Evolutionary conservation across 1,140 invertebrate genomes (phyloP), one percentile per base, ranked within the genome.

Genomic region (Drosophila ananassae): DNA sequence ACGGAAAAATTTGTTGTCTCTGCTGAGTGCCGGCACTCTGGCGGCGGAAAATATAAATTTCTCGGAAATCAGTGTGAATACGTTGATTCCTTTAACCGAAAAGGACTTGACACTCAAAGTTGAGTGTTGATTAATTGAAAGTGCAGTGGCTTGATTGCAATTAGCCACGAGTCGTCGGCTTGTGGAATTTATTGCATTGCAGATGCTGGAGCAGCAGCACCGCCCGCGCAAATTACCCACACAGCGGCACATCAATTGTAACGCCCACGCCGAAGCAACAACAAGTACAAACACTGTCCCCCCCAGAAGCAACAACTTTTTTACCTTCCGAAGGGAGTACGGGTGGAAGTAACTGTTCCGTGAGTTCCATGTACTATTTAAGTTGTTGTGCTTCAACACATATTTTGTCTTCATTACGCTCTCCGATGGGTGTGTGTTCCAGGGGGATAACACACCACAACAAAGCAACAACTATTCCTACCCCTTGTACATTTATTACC

Each of bases 311-410:
- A 71, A 52, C 69, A 73, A 64, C 60, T 75, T 59, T 54, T 59
- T 7, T 44, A 37, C 54, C 61, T 34, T 21, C 41, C 0, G 3
- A 51, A 8, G 24, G 25, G 24, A 41, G 17, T 41, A 52, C 54
- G 34, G 44, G 58, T 60, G 41, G 24, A 48, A 13, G 7, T 57
- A 73, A 77, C 56, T 41, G 74, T 77, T 71, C 56, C 57, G 67
- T 78, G 76, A 57, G 76, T 73, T 66, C 17, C 17, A 17, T 74
- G 32, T 59, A 66, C 48, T 57, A 66, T 66, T 75, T 25, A 53
- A 41, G 17, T 41, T 62, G 52, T 60, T 53, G 41, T 21, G 21
- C 54, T 32, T 57, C 54, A 53, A 51, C 55, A 59, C 55, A 74
- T 52, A 41, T 71, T 79, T 46, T 39, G 62, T 55, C 50, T 64